Evolutionary conservation across 2,888 invertebrate species (phyloP), one percentile per base, ranked within the genome.

Genomic region (Drosophila pseudotalamancana): DNA sequence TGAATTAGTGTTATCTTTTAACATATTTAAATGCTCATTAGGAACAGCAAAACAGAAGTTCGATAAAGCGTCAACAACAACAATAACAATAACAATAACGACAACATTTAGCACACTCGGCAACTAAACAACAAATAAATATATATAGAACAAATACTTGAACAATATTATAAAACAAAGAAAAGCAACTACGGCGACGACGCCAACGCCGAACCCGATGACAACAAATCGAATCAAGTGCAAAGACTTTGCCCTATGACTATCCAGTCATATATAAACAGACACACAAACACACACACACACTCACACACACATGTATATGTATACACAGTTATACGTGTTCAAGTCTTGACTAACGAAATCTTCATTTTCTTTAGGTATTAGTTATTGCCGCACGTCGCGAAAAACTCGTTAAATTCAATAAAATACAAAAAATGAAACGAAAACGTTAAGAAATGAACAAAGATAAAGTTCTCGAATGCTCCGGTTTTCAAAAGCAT

Each of bases 201-300:
- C n/a, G n/a, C n/a, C n/a, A n/a, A 29, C 12, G 43, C 19, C 65
- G 37, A 49, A 29, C 49, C 12, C 49, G 70, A 75, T 68, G 70
- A 81, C 80, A 79, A 81, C 78, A 70, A 80, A 77, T 72, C 63
- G 62, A 70, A 69, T 64, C 85, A 63, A 68, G 69, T 74, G 60
- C 67, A 54, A 50, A 85, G 86, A 88, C 88, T 88, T 89, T 88
- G 88, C 74, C 83, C 88, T 77, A 85, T 87, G 89, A 88, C 79
- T 87, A 66, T 48, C 42, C 42, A 66, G 25, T 42, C 42, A 46
- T 21, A 65, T 34, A n/a, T n/a, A n/a, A n/a, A n/a, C n/a, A n/a
- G n/a, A n/a, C n/a, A n/a, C n/a, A n/a, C n/a, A n/a, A n/a, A n/a
- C n/a, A n/a, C n/a, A n/a, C n/a, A n/a, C n/a, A n/a, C n/a, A n/a